Evolutionary conservation across 1,140 invertebrate genomes (phyloP).

Genomic region (Penaeus japonicus): DNA sequence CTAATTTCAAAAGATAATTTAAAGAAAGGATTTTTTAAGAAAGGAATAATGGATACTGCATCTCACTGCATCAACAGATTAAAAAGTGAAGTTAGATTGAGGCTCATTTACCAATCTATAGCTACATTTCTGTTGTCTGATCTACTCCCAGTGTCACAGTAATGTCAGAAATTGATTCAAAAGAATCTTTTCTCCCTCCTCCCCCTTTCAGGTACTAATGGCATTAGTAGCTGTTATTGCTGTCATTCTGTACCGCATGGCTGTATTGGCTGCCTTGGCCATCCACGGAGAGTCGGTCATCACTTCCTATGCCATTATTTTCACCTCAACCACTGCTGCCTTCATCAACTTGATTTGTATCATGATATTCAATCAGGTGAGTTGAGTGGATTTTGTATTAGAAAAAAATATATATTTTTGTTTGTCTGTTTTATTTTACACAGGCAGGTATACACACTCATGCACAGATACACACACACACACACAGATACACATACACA

Average conservation of each 20-base stretch:
- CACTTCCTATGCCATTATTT: slow-evolving; percentile 77
- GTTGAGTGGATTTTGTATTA: slow-evolving; percentile 59
- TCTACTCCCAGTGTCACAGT: neutral
- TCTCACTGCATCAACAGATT: too few relatives aligned
- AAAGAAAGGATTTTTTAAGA: too few relatives aligned
- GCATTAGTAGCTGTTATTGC: slow-evolving; percentile 87
- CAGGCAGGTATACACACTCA: too few relatives aligned
- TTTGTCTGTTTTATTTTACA: neutral
- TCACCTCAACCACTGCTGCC: slow-evolving; percentile 85
- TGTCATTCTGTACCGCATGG: slow-evolving; percentile 92
- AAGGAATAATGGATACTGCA: too few relatives aligned
- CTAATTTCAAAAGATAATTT: too few relatives aligned
- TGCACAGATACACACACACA: too few relatives aligned
- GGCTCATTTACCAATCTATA: too few relatives aligned
- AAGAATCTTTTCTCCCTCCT: neutral
- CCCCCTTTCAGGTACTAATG: slow-evolving; percentile 71
- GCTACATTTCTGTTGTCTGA: too few relatives aligned
- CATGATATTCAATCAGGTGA: slow-evolving; percentile 84
- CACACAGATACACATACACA: too few relatives aligned
- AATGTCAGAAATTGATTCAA: neutral
- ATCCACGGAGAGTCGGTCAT: slow-evolving; percentile 66
- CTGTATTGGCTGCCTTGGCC: slow-evolving; percentile 77
- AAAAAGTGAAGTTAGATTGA: too few relatives aligned
- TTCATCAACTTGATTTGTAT: slow-evolving; percentile 87
- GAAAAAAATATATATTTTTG: neutral